Evolutionary conservation across 2,113 vertebrate genomes (phyloP).

Genomic region (Lucifuga dentata): DNA sequence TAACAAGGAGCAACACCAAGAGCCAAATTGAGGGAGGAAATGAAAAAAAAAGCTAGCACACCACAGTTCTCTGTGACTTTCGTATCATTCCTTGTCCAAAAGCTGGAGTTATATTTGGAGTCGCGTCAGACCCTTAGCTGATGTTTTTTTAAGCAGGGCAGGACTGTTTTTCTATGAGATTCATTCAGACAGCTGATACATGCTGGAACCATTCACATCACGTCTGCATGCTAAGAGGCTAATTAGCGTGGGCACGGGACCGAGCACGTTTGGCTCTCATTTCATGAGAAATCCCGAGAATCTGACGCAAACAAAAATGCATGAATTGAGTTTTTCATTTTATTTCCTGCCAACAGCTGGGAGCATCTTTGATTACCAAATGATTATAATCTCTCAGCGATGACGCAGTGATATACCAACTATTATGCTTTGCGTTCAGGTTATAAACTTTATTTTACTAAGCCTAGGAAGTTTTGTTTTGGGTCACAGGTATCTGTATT

Average conservation of each 20-base stretch:
- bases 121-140: conserved; percentile 50
- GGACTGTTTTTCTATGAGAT: conserved; percentile 55
- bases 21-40: neutral
- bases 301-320: too few species aligned
- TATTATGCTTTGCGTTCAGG: too few species aligned
- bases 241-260: conserved; percentile 26
- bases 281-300: neutral
- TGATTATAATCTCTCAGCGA: too few species aligned
- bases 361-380: too few species aligned
- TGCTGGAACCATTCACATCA: conserved; percentile 45
- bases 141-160: conserved; percentile 57
- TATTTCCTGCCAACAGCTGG: neutral
- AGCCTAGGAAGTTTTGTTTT: too few species aligned
- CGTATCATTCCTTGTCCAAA: conserved; percentile 46
- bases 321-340: too few species aligned
- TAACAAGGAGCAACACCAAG: conserved; percentile 6
- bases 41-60: neutral
- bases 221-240: conserved; percentile 55
- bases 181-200: conserved; percentile 65
- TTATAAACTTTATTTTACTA: too few species aligned
- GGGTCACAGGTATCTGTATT: too few species aligned
- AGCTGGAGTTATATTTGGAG: conserved; percentile 69
- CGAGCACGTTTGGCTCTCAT: neutral
- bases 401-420: too few species aligned
- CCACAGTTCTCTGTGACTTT: conserved; percentile 25